These are phyloP conservation scores for Thalassaphorura encarpata DNA, from an alignment of 1,140 invertebrate species.

Conservation along the genomic window DNA sequence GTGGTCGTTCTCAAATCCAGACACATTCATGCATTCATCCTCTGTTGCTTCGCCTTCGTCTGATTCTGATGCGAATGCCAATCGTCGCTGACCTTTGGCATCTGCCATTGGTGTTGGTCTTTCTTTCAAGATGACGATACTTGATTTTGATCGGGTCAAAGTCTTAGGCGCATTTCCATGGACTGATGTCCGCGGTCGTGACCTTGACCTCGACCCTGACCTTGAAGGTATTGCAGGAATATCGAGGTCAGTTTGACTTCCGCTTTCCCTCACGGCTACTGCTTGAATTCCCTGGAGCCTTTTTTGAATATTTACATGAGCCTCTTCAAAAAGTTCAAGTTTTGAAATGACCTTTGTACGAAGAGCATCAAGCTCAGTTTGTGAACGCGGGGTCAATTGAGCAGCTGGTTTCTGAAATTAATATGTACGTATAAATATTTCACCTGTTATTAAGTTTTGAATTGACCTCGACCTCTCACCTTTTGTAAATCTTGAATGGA, in stretches of 20 bases:
- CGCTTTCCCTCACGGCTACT: not conserved
- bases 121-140: not conserved
- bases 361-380: not conserved
- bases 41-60: too few relatives aligned
- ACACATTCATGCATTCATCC: too few relatives aligned
- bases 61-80: too few relatives aligned
- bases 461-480: not conserved
- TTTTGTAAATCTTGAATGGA: conserved; percentile 1
- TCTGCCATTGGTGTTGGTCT: too few relatives aligned
- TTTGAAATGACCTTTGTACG: not conserved
- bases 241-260: too few relatives aligned
- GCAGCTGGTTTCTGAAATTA: not conserved
- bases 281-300: not conserved
- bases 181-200: too few relatives aligned
- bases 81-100: too few relatives aligned
- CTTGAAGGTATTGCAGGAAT: not conserved
- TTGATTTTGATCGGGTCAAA: not conserved
- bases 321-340: conserved; percentile 1
- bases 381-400: not conserved
- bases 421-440: not conserved
- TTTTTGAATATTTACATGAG: not conserved
- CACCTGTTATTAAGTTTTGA: not conserved
- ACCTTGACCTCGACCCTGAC: not conserved
- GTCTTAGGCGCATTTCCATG: not conserved
- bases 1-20: too few relatives aligned